Evolutionary conservation across 1,140 invertebrate genomes (phyloP).

Genomic region (Drosophila yakuba): DNA sequence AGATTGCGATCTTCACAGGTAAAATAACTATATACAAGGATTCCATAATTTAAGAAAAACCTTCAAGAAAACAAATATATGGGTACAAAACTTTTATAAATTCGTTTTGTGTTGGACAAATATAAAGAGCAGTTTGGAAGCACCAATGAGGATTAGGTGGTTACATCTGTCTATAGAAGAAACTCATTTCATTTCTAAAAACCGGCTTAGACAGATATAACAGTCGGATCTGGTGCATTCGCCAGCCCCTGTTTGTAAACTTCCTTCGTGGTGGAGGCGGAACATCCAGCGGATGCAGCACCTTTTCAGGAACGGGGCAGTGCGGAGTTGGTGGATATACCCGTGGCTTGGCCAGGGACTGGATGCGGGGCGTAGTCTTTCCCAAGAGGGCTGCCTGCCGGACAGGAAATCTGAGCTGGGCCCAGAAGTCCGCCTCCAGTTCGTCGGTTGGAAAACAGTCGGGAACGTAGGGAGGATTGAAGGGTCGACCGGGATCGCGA

Average conservation of each 20-base stretch:
- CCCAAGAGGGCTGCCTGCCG: constrained; percentile 28
- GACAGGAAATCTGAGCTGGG: constrained; percentile 53
- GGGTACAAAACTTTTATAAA: not conserved
- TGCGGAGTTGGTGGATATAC: constrained; percentile 29
- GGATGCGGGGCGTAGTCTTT: constrained; percentile 29
- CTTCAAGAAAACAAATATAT: not conserved
- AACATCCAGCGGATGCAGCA: constrained; percentile 23
- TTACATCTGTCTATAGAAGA: constrained; percentile 8
- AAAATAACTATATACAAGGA: no score
- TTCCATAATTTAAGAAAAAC: no score
- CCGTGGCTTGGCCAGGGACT: constrained; percentile 42
- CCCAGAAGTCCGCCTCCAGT: constrained; percentile 51
- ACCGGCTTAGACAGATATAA: constrained; percentile 53
- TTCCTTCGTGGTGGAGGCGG: constrained; percentile 36
- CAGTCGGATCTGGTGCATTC: constrained; percentile 46
- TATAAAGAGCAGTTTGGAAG: not conserved
- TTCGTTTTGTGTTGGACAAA: not conserved
- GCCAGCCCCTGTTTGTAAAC: constrained; percentile 50
- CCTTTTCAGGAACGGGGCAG: constrained; percentile 30
- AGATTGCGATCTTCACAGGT: no score
- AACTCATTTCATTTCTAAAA: not conserved
- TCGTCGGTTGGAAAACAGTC: constrained; percentile 44
- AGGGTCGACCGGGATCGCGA: constrained; percentile 57
- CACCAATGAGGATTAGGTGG: not conserved
- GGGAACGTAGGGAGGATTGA: constrained; percentile 44